phyloP scores from a whole-genome alignment of 2,797 vertebrate species.

The Pantherophis alleghaniensis region DNA sequence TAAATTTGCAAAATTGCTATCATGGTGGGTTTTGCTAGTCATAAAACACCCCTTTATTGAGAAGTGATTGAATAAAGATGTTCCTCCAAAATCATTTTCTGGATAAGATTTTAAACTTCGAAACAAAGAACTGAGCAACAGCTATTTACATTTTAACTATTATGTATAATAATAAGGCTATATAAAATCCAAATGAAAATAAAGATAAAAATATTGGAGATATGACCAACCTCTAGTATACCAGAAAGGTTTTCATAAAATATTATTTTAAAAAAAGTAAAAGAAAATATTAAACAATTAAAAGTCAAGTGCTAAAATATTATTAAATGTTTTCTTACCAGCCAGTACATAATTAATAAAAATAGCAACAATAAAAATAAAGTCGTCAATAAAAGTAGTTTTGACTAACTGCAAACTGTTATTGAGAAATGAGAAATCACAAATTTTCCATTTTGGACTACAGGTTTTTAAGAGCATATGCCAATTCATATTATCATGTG shows the following conservation, averaged over 20 bases:
- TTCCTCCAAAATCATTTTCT: neutral
- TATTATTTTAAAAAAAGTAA: neutral
- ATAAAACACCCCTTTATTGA: neutral
- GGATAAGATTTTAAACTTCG: neutral
- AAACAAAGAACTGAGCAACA: neutral
- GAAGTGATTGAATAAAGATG: neutral
- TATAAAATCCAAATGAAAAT: neutral
- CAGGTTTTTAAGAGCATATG: slow-evolving; percentile 50
- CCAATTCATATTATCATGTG: slow-evolving; percentile 59
- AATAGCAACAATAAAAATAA: neutral
- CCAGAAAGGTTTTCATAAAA: neutral
- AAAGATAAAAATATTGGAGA: neutral
- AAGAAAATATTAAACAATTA: neutral
- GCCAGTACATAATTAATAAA: neutral
- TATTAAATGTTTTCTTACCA: neutral
- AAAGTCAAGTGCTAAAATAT: neutral
- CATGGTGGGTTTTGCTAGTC: neutral
- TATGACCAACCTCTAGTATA: neutral
- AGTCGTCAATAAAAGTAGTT: neutral
- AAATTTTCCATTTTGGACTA: slow-evolving; percentile 42
- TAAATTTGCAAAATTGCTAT: neutral
- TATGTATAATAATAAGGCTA: neutral
- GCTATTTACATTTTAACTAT: neutral
- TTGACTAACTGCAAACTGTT: neutral
- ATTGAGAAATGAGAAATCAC: slow-evolving; percentile 11